Evolutionary conservation across 2,888 invertebrate genomes (phyloP).

Genomic region (Epirrita christyi): DNA sequence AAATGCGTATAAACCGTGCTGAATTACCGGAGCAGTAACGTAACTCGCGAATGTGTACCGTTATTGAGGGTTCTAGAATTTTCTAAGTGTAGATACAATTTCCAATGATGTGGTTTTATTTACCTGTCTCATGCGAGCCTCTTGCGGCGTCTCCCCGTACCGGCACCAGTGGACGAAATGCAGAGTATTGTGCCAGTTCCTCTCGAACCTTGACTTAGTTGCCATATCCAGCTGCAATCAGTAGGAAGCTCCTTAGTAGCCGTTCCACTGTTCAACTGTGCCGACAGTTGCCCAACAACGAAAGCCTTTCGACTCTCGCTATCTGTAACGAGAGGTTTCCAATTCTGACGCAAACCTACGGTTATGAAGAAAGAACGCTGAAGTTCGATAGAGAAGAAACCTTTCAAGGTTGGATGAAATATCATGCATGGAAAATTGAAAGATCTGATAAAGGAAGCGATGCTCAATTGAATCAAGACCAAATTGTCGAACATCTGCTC

Average conservation of each 20-base stretch:
- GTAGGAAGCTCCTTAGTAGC: slow-evolving; percentile 82
- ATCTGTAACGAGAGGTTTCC: slow-evolving; percentile 84
- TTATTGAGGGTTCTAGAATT: slow-evolving; percentile 51
- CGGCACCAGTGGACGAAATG: slow-evolving; percentile 89
- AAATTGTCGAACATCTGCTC: slow-evolving; percentile 40
- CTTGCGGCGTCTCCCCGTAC: slow-evolving; percentile 88
- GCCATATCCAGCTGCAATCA: slow-evolving; percentile 85
- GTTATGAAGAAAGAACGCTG: slow-evolving; percentile 57
- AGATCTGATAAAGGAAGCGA: slow-evolving; percentile 15
- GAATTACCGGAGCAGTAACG: slow-evolving; percentile 39
- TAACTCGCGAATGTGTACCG: slow-evolving; percentile 36
- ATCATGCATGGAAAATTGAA: slow-evolving; percentile 50
- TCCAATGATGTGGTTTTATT: slow-evolving; percentile 40
- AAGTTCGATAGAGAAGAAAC: slow-evolving; percentile 58
- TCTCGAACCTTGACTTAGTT: slow-evolving; percentile 84
- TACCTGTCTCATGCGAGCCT: slow-evolving; percentile 89
- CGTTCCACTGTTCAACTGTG: slow-evolving; percentile 70
- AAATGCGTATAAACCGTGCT: slow-evolving; percentile 29
- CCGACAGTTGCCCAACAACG: slow-evolving; percentile 72
- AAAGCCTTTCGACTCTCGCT: slow-evolving; percentile 78
- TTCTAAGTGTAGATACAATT: slow-evolving; percentile 32
- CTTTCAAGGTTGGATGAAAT: slow-evolving; percentile 58
- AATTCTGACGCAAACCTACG: slow-evolving; percentile 79
- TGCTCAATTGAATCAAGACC: slow-evolving; percentile 39
- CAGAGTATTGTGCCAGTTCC: slow-evolving; percentile 88